A percentile compares a stretch with the other conserved stretches of the same genome.
These are phyloP conservation scores for Oxytorus armatus DNA, from an alignment of 2,888 invertebrate genomes.

Conservation along the genomic window DNA sequence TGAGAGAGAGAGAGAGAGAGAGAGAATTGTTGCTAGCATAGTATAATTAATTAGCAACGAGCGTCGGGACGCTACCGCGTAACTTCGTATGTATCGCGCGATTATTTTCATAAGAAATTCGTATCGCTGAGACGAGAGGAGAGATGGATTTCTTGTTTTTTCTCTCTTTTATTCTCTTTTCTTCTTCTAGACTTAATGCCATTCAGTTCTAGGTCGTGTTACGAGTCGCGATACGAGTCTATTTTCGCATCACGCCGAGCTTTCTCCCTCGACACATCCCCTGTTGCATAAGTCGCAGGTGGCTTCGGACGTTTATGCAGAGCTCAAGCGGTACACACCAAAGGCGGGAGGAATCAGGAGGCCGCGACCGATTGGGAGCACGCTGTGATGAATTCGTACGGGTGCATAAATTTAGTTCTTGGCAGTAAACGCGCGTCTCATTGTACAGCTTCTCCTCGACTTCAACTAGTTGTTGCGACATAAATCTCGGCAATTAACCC, in stretches of 20 bases:
- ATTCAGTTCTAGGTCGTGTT: slow-evolving; percentile 62
- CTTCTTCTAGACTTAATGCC: slow-evolving; percentile 29
- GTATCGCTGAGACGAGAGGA: no score
- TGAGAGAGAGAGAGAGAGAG: no score
- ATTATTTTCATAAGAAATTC: no score
- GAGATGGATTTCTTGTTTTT: not conserved
- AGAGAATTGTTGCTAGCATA: no score
- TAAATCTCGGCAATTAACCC: slow-evolving; percentile 4
- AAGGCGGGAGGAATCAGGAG: slow-evolving; percentile 40
- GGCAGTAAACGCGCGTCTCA: slow-evolving; percentile 66
- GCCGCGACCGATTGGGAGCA: slow-evolving; percentile 3
- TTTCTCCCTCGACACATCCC: slow-evolving; percentile 31
- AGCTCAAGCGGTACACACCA: slow-evolving; percentile 21
- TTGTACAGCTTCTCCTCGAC: slow-evolving; percentile 7
- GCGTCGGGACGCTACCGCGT: no score
- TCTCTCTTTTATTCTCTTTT: slow-evolving; percentile 3
- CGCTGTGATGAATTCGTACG: not conserved
- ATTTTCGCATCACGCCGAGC: slow-evolving; percentile 52
- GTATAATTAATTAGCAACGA: no score
- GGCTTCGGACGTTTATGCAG: slow-evolving; percentile 22
- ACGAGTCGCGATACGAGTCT: slow-evolving; percentile 39
- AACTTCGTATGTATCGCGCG: no score
- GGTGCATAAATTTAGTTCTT: slow-evolving; percentile 70
- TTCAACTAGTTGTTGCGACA: not conserved
- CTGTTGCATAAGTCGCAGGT: slow-evolving; percentile 60